Percentiles rank a stretch among this genome's conserved stretches.
These are phyloP conservation scores for Hermaeophaga mercurialis DNA, from an alignment of 2,888 invertebrate species.

Conservation along the genomic window DNA sequence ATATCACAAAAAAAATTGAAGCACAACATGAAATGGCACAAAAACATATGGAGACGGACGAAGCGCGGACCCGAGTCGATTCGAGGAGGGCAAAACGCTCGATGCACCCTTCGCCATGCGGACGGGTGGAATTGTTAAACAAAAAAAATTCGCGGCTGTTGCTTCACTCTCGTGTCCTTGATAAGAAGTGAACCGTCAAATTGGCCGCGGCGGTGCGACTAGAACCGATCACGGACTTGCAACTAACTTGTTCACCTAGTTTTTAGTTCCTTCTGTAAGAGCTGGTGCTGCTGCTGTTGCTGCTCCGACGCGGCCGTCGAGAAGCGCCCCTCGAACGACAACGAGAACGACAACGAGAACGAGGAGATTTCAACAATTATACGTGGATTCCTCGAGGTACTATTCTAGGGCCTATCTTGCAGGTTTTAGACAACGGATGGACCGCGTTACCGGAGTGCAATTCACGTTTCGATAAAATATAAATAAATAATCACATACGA, in stretches of 20 bases:
- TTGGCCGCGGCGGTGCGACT: conserved; percentile 30
- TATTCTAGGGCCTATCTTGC: no score
- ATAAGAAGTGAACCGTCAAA: conserved; percentile 51
- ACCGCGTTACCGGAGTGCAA: no score
- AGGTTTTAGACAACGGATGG: no score
- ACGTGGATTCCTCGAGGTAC: no score
- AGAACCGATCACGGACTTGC: conserved; percentile 39
- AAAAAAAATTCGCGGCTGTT: conserved; percentile 19
- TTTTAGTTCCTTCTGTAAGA: conserved; percentile 42
- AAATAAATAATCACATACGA: no score
- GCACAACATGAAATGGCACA: conserved; percentile 29
- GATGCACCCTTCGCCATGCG: conserved; percentile 13
- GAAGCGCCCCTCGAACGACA: conserved; percentile 23
- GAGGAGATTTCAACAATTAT: no score
- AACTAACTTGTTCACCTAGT: conserved; percentile 50
- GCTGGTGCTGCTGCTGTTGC: conserved; percentile 35
- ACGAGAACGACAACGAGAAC: no score
- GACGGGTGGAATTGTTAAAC: conserved; percentile 28
- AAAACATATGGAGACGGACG: conserved; percentile 25
- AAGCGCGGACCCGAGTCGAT: conserved; percentile 19
- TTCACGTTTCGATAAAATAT: no score
- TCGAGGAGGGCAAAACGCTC: conserved; percentile 20
- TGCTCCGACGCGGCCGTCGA: conserved; percentile 31
- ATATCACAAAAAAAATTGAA: conserved; percentile 33
- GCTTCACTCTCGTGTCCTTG: conserved; percentile 46